These are phyloP conservation scores for Cryptophagus acutangulus DNA, from an alignment of 2,888 invertebrate genomes.

Conservation along the genomic window DNA sequence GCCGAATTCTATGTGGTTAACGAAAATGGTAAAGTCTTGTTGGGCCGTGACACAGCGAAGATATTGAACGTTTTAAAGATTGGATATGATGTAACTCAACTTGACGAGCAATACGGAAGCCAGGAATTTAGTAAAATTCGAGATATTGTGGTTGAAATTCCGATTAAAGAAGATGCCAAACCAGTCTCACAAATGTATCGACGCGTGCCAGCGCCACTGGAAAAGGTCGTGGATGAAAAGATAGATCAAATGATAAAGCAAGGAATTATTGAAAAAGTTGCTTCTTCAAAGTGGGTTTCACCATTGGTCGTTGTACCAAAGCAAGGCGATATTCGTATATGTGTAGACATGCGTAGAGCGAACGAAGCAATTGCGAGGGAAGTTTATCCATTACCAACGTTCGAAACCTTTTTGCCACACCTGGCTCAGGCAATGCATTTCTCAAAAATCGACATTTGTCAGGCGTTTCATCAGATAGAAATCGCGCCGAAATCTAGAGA, in stretches of 20 bases:
- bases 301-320: constrained; percentile 11
- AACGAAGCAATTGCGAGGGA: constrained; percentile 16
- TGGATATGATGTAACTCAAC: constrained; percentile 15
- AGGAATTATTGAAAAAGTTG: too few species aligned
- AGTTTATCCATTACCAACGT: constrained; percentile 15
- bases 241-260: constrained; percentile 23
- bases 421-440: constrained; percentile 12
- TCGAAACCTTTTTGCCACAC: constrained; percentile 11
- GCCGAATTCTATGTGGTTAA: constrained; percentile 22
- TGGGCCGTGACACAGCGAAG: constrained; percentile 25
- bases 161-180: constrained; percentile 27
- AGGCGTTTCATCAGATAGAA: constrained; percentile 21
- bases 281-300: constrained; percentile 22
- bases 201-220: constrained; percentile 29
- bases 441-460: constrained; percentile 16
- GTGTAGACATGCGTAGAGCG: constrained; percentile 16
- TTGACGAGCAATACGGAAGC: constrained; percentile 17
- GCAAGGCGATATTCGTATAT: constrained; percentile 14
- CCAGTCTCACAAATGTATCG: constrained; percentile 31
- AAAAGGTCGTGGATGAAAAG: constrained; percentile 27
- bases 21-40: constrained; percentile 16
- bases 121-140: too few species aligned
- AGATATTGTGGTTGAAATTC: constrained; percentile 26
- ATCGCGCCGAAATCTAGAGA: constrained; percentile 15
- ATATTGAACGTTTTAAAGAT: constrained; percentile 23